A percentile compares a stretch with the other conserved stretches of the same genome.
Conservation (phyloP, 2,888 invertebrate genomes). For the Neria commutata region DNA sequence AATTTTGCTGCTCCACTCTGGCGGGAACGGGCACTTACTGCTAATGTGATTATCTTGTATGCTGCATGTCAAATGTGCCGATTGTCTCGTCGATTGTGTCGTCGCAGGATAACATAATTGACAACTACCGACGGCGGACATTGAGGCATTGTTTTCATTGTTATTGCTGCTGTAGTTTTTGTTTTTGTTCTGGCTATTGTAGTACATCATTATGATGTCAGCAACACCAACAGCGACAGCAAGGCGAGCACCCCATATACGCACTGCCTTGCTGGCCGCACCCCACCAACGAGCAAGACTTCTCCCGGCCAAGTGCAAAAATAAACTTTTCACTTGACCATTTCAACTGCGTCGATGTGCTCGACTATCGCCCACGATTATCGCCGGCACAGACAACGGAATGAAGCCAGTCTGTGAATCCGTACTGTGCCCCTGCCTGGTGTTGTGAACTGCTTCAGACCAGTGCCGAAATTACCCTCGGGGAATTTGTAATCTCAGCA, state of each 20-base stretch:
- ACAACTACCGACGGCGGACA: conserved; percentile 13
- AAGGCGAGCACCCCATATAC: too few species aligned
- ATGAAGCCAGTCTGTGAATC: background rate
- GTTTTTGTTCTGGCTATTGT: conserved; percentile 32
- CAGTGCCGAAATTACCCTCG: conserved; percentile 13
- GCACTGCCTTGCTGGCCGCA: background rate
- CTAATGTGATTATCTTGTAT: conserved; percentile 60
- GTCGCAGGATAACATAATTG: conserved; percentile 37
- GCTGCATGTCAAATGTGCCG: conserved; percentile 55
- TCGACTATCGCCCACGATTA: too few species aligned
- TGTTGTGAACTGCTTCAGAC: background rate
- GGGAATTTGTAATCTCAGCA: conserved; percentile 2
- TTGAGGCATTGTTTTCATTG: conserved; percentile 4
- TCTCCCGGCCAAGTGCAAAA: conserved; percentile 40
- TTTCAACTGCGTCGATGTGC: conserved; percentile 41
- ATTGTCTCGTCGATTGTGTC: conserved; percentile 26
- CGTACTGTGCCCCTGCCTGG: background rate
- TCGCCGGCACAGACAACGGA: background rate
- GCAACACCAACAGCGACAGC: background rate
- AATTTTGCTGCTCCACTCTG: conserved; percentile 11
- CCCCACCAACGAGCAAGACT: background rate
- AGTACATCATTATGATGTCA: conserved; percentile 31
- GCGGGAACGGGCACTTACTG: conserved; percentile 32
- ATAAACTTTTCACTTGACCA: conserved; percentile 57
- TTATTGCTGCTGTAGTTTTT: conserved; percentile 25